Conservation (phyloP, 23 tunicate species). For the Ciona savignyi region DNA sequence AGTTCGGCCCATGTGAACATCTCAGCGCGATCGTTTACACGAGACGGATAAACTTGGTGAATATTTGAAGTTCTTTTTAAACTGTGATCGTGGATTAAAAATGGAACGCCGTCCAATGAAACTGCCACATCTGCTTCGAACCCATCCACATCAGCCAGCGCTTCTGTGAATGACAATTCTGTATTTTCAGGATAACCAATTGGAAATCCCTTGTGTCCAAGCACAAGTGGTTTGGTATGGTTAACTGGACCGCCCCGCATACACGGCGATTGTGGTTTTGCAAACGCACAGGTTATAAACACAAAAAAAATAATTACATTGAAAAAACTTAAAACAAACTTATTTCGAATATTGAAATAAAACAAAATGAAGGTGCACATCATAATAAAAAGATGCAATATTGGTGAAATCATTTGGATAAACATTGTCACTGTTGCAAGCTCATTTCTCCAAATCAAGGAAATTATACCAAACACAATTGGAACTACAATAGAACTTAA, state of each 20-base stretch:
- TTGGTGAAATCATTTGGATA: neutral
- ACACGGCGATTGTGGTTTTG: constrained; percentile 14
- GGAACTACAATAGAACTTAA: neutral
- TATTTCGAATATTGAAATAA: neutral
- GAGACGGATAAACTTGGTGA: constrained; percentile 22
- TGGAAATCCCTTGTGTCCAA: constrained; percentile 25
- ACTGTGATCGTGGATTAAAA: constrained; percentile 23
- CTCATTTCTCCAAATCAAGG: constrained; percentile 11
- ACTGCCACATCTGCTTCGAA: constrained; percentile 33
- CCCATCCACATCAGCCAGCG: constrained; percentile 17
- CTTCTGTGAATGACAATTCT: constrained; percentile 11
- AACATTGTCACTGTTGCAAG: constrained; percentile 9
- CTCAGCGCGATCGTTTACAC: constrained; percentile 14
- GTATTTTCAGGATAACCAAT: constrained; percentile 26
- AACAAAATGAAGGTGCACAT: neutral
- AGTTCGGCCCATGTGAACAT: constrained; percentile 42
- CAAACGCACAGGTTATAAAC: too few species aligned
- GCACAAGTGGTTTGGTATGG: constrained; percentile 4
- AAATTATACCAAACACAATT: constrained; percentile 4
- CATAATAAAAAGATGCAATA: neutral
- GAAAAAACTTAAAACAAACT: neutral
- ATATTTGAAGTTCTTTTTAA: constrained; percentile 39
- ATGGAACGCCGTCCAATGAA: constrained; percentile 27
- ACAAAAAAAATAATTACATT: neutral
- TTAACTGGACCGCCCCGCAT: neutral